phyloP scores from a whole-genome alignment of 2,113 vertebrate genomes.

The Vanacampus margaritifer region DNA sequence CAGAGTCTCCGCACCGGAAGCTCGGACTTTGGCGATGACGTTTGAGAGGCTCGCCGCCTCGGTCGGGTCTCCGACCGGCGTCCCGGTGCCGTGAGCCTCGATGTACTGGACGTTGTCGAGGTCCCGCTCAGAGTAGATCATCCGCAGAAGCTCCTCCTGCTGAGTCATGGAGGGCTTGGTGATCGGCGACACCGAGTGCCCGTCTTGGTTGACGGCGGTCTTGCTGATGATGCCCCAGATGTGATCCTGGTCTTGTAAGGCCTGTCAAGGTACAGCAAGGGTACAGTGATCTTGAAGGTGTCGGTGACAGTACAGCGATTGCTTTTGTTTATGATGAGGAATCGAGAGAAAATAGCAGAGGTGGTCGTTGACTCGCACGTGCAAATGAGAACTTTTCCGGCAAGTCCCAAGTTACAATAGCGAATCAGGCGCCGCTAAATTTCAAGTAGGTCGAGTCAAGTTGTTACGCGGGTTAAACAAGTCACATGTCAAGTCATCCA shows the following conservation, averaged over 20 bases:
- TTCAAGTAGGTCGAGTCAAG: neutral
- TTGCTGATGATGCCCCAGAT: slow-evolving; percentile 79
- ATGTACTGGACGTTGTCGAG: slow-evolving; percentile 75
- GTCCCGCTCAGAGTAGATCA: slow-evolving; percentile 72
- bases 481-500: neutral
- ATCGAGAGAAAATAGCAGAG: neutral
- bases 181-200: slow-evolving; percentile 70
- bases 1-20: slow-evolving; percentile 53
- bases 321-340: neutral
- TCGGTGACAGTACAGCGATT: neutral
- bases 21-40: slow-evolving; percentile 70
- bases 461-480: neutral
- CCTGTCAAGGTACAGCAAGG: slow-evolving; percentile 43
- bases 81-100: slow-evolving; percentile 83
- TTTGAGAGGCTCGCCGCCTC: slow-evolving; percentile 79
- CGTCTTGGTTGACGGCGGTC: slow-evolving; percentile 79
- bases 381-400: no score
- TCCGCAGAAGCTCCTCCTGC: slow-evolving; percentile 75
- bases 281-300: neutral
- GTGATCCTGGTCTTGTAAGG: slow-evolving; percentile 72
- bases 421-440: no score
- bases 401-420: neutral
- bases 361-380: neutral
- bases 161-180: slow-evolving; percentile 74
- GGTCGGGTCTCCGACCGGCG: slow-evolving; percentile 73